Evolutionary conservation across 2,113 vertebrate species (phyloP).

Genomic region (Siniperca knerii): DNA sequence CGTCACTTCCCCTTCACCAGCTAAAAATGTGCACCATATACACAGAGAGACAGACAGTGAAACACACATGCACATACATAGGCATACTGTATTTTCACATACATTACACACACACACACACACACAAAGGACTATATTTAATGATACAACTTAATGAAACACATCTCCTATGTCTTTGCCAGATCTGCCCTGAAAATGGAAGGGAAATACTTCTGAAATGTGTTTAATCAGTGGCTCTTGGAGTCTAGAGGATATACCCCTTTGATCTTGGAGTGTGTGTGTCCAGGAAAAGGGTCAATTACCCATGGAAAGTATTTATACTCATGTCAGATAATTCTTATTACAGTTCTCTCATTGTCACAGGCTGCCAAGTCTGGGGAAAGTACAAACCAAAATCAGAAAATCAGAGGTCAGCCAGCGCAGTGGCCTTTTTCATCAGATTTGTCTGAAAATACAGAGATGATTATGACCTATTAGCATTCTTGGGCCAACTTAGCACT

Average conservation of each 20-base stretch:
- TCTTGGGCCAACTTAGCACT: slow-evolving; percentile 43
- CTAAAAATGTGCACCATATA: slow-evolving; percentile 21
- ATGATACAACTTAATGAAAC: slow-evolving; percentile 63
- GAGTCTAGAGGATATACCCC: slow-evolving; percentile 68
- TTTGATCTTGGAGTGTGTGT: slow-evolving; percentile 86
- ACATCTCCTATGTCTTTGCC: slow-evolving; percentile 54
- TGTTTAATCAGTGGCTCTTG: slow-evolving; percentile 73
- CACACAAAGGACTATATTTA: background rate
- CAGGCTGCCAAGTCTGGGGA: slow-evolving; percentile 82
- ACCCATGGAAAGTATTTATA: slow-evolving; percentile 82
- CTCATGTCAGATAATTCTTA: slow-evolving; percentile 80
- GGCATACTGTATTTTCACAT: background rate
- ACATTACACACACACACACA: background rate
- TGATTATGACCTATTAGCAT: slow-evolving; percentile 71
- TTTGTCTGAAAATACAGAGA: slow-evolving; percentile 63
- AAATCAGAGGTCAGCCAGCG: slow-evolving; percentile 61
- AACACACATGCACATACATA: background rate
- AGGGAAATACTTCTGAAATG: slow-evolving; percentile 73
- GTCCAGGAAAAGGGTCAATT: slow-evolving; percentile 84
- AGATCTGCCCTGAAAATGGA: slow-evolving; percentile 61
- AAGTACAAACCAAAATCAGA: slow-evolving; percentile 81
- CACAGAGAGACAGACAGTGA: background rate
- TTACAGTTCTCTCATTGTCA: slow-evolving; percentile 69
- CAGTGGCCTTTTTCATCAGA: slow-evolving; percentile 64
- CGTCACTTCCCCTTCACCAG: slow-evolving; percentile 46